phyloP scores from a whole-genome alignment of 2,888 invertebrate genomes.

The Philonicus albiceps region DNA sequence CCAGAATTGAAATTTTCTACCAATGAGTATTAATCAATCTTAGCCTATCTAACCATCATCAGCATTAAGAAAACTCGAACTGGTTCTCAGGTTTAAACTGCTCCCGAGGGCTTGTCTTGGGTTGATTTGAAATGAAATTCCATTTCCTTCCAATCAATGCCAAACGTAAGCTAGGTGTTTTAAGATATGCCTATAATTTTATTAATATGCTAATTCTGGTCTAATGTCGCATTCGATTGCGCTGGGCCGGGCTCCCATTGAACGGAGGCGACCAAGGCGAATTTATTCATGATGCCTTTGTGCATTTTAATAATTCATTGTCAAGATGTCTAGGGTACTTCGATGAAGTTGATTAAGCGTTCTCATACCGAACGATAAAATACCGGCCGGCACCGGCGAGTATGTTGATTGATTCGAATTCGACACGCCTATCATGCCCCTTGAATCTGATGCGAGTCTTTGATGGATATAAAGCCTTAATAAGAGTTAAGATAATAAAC shows the following conservation, averaged over 20 bases:
- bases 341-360: slow-evolving; percentile 41
- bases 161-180: background rate
- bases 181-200: slow-evolving; percentile 13
- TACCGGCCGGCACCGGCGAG: slow-evolving; percentile 16
- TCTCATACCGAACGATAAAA: slow-evolving; percentile 18
- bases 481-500: slow-evolving; percentile 41
- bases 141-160: background rate
- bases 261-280: slow-evolving; percentile 10
- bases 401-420: slow-evolving; percentile 52
- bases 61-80: background rate
- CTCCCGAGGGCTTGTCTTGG: background rate
- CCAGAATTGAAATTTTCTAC: background rate
- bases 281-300: slow-evolving; percentile 40
- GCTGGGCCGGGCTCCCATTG: background rate
- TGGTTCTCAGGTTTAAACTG: background rate
- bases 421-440: slow-evolving; percentile 52
- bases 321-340: slow-evolving; percentile 40
- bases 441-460: slow-evolving; percentile 39
- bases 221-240: background rate
- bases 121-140: slow-evolving; percentile 10
- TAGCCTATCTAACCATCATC: background rate
- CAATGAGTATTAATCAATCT: slow-evolving; percentile 13
- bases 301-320: slow-evolving; percentile 43
- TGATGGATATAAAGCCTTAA: slow-evolving; percentile 42
- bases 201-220: slow-evolving; percentile 15